A percentile compares a stretch with the other conserved stretches of the same genome.
These are phyloP conservation scores for Procambarus clarkii DNA, from an alignment of 1,140 invertebrate genomes.

Conservation along the genomic window DNA sequence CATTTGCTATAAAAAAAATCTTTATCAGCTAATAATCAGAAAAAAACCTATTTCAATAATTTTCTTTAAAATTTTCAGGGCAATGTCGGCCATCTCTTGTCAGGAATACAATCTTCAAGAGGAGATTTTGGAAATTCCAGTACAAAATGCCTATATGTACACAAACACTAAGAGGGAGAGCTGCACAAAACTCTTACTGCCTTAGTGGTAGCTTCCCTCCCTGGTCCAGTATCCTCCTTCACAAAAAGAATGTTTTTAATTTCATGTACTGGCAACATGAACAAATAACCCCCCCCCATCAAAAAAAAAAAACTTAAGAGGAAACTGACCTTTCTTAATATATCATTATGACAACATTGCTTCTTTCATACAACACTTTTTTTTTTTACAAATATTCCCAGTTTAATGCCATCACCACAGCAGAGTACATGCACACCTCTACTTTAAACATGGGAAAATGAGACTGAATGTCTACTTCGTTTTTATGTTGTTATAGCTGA, in stretches of 20 bases:
- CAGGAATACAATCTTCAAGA: no score
- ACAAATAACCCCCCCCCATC: not conserved
- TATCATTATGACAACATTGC: slow-evolving; percentile 12
- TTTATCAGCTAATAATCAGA: no score
- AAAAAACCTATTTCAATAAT: no score
- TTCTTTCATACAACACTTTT: not conserved
- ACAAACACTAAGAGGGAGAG: not conserved
- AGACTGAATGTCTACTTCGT: not conserved
- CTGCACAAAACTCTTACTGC: slow-evolving; percentile 25
- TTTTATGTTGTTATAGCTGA: not conserved
- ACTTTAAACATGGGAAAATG: slow-evolving; percentile 37
- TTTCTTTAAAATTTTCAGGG: no score
- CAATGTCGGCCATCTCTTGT: no score
- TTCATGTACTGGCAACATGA: slow-evolving; percentile 17
- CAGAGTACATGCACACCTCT: slow-evolving; percentile 57
- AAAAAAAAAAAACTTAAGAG: slow-evolving; percentile 12
- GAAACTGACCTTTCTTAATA: slow-evolving; percentile 30
- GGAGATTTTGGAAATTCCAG: slow-evolving; percentile 15
- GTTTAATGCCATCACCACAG: slow-evolving; percentile 57
- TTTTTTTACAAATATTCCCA: not conserved
- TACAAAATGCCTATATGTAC: slow-evolving; percentile 9
- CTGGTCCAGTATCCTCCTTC: slow-evolving; percentile 17
- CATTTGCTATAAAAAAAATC: not conserved
- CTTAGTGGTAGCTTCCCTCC: slow-evolving; percentile 54
- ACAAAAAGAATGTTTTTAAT: slow-evolving; percentile 5